phyloP scores from a whole-genome alignment of 2,888 invertebrate genomes.

The Phengaris arion region DNA sequence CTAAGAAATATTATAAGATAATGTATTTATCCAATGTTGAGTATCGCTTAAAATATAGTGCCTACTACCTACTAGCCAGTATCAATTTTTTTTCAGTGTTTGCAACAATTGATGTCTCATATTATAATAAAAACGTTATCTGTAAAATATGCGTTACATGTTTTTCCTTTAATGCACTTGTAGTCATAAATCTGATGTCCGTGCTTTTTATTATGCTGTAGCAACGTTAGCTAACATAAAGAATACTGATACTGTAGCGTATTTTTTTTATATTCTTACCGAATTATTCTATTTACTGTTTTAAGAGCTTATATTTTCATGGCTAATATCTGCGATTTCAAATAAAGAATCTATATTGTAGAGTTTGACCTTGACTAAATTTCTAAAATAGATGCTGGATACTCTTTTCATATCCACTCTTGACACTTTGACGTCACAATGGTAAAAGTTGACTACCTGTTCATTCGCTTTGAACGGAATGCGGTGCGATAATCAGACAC shows the following conservation, averaged over 20 bases:
- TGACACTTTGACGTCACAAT: constrained; percentile 23
- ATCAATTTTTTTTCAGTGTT: not conserved
- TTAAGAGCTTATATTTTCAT: too few relatives aligned
- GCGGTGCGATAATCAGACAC: constrained; percentile 1
- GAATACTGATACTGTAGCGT: not conserved
- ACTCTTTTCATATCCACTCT: not conserved
- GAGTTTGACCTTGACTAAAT: not conserved
- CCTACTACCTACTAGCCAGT: not conserved
- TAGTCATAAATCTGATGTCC: constrained; percentile 1
- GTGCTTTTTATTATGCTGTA: not conserved
- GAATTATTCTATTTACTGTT: not conserved
- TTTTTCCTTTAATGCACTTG: constrained; percentile 14
- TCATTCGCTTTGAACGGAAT: constrained; percentile 16
- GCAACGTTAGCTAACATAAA: not conserved
- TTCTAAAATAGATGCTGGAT: not conserved
- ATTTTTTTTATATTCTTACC: not conserved
- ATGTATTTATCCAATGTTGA: too few relatives aligned
- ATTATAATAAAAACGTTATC: not conserved
- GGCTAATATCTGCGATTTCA: not conserved
- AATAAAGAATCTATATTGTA: not conserved
- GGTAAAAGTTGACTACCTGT: constrained; percentile 28
- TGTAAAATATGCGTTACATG: not conserved
- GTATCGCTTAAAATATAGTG: too few relatives aligned
- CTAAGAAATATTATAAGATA: too few relatives aligned
- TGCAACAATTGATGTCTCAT: not conserved